Conservation (phyloP, 2,113 vertebrate genomes). For the Gnathonemus longibarbis region DNA sequence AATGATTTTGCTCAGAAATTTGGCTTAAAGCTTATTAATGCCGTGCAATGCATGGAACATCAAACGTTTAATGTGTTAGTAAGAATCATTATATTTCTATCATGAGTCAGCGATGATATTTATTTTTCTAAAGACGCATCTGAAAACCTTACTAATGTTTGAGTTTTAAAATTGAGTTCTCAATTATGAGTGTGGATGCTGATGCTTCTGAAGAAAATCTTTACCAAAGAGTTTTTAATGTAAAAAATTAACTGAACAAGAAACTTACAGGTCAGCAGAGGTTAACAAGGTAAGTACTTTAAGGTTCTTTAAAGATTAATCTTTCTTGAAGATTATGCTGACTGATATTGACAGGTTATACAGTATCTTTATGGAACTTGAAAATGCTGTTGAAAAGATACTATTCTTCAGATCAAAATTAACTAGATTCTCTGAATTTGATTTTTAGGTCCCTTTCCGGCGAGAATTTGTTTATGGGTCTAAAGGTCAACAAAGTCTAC, state of each 20-base stretch:
- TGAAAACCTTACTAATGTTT: not conserved
- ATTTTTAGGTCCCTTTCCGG: not conserved
- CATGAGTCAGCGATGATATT: not conserved
- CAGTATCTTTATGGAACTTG: not conserved
- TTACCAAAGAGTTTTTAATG: not conserved
- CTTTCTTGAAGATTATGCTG: not conserved
- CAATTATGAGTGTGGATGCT: not conserved
- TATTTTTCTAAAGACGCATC: not conserved
- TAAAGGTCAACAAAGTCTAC: not conserved
- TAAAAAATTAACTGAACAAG: not conserved
- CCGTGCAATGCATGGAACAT: not conserved
- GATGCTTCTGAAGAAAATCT: not conserved
- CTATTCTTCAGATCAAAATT: not conserved
- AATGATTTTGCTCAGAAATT: not conserved
- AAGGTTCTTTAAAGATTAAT: not conserved
- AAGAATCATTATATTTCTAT: not conserved
- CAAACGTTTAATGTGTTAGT: not conserved
- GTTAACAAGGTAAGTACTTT: not conserved
- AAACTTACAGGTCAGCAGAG: not conserved
- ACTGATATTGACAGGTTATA: not conserved
- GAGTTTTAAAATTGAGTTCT: not conserved
- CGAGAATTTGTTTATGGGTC: not conserved
- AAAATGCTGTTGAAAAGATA: not conserved
- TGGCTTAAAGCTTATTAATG: not conserved
- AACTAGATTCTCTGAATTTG: conserved; percentile 9